Base-by-base conservation (phyloP, 2,888 invertebrate species). In the Prosapia bicincta region DNA sequence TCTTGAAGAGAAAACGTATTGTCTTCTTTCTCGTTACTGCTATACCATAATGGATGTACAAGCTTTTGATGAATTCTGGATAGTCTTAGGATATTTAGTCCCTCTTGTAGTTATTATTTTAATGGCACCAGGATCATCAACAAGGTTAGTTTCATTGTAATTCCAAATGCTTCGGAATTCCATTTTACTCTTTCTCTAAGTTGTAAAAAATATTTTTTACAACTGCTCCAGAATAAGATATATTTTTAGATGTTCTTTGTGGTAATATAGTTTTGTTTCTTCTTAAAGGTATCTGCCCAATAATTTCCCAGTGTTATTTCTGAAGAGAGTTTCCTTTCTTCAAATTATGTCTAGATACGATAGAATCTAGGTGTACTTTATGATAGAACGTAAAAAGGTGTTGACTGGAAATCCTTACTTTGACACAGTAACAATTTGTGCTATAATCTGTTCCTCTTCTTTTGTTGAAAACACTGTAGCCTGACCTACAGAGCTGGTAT, bases 1-100 rank as follows among this genome's bases (percentile, higher is more conserved):
- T n/a, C n/a, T n/a, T n/a, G n/a, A n/a, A n/a, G n/a, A n/a, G n/a
- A n/a, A n/a, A n/a, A n/a, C n/a, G n/a, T n/a, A n/a, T n/a, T n/a
- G n/a, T n/a, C n/a, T n/a, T n/a, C n/a, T n/a, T n/a, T n/a, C n/a
- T n/a, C n/a, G n/a, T n/a, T n/a, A n/a, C n/a, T n/a, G n/a, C n/a
- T n/a, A 81, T 74, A 85, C 80, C 85, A 85, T 86, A 3, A 84
- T 25, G 0, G 83, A 69, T n/a, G 65, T 43, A 13, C 15, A 20
- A n/a, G 66, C 71, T 77, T 84, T 84, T 15, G 81, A 72, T 0
- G 78, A 71, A 74, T 84, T 81, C 72, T 81, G n/a, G n/a, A 80
- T 13, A 83, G 79, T 66, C 67, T 84, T 82, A 26, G 83, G 81
- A 76, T 84, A 81, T 76, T 83, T 83, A n/a, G 74, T 71, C 9